These are phyloP conservation scores for Enteromius argenteus DNA, from an alignment of 2,797 vertebrate species.

Conservation along the genomic window DNA sequence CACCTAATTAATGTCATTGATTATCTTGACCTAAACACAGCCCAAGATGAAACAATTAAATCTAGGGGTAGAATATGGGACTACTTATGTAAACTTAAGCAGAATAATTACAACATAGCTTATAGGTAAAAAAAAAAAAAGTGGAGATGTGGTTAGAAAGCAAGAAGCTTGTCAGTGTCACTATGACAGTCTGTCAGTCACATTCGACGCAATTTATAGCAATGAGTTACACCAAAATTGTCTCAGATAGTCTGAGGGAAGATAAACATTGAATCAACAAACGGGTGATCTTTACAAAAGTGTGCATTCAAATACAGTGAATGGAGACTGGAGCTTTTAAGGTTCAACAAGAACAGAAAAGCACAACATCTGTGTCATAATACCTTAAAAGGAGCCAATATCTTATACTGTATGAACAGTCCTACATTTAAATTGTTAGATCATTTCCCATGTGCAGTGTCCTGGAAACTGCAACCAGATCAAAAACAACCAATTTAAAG, in stretches of 20 bases:
- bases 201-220: too few relatives aligned
- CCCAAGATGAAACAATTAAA: conserved; percentile 45
- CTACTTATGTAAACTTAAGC: background rate
- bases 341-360: background rate
- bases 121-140: too few relatives aligned
- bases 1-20: conserved; percentile 37
- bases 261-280: too few relatives aligned
- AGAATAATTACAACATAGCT: background rate
- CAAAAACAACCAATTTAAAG: background rate
- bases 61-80: background rate
- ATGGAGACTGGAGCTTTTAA: background rate
- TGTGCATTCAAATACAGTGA: background rate
- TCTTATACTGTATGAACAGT: too few relatives aligned
- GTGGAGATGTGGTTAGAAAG: background rate
- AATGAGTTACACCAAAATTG: too few relatives aligned
- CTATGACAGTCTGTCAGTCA: too few relatives aligned
- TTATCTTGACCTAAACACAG: conserved; percentile 41
- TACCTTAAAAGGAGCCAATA: background rate
- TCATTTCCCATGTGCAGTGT: background rate
- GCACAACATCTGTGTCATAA: background rate
- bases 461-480: background rate
- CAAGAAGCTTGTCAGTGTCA: background rate
- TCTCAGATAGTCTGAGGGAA: too few relatives aligned
- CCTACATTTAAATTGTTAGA: background rate
- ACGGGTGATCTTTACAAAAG: too few relatives aligned